phyloP scores from a whole-genome alignment of 2,888 invertebrate genomes.

The Coleophora flavipennella region DNA sequence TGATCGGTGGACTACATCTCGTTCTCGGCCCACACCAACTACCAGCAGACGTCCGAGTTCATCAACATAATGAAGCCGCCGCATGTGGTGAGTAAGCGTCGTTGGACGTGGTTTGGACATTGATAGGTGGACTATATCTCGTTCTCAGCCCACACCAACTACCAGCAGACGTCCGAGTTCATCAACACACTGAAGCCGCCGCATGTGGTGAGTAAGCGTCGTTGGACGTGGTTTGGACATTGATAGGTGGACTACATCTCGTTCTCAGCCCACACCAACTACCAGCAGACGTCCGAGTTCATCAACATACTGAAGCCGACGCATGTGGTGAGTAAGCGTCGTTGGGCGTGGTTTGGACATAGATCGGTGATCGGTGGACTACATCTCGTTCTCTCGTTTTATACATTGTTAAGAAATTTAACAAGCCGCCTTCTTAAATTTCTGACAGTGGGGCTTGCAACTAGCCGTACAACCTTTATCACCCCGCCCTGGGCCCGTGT shows the following conservation, averaged over 20 bases:
- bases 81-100: constrained; percentile 86
- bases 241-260: constrained; percentile 99
- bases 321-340: constrained; percentile 81
- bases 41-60: constrained; percentile 98
- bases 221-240: too few relatives aligned
- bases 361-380: constrained; percentile 99
- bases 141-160: too few relatives aligned
- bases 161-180: too few relatives aligned
- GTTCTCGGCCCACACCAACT: constrained; percentile 99
- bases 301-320: constrained; percentile 94
- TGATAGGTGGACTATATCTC: too few relatives aligned
- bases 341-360: too few relatives aligned
- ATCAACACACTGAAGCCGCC: too few relatives aligned
- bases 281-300: constrained; percentile 98
- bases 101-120: not conserved
- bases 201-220: too few relatives aligned
- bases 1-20: constrained; percentile 99
- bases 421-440: too few relatives aligned
- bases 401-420: too few relatives aligned
- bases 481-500: too few relatives aligned
- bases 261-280: constrained; percentile 99
- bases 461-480: too few relatives aligned
- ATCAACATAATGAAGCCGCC: constrained; percentile 94
- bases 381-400: constrained; percentile 99
- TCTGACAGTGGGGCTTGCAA: too few relatives aligned